Conservation (phyloP, 2,797 vertebrate species). For the Spheniscus humboldti region DNA sequence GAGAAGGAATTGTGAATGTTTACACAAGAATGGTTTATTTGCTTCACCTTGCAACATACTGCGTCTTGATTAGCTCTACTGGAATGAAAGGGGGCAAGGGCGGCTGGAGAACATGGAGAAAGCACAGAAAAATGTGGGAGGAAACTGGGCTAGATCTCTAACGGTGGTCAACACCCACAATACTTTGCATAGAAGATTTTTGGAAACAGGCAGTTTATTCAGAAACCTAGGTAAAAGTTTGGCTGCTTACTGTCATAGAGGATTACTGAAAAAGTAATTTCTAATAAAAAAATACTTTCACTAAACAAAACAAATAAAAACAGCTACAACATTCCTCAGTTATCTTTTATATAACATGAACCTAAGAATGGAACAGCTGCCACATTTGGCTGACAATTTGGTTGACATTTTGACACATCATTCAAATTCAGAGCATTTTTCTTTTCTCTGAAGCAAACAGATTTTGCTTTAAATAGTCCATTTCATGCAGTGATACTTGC, state of each 20-base stretch:
- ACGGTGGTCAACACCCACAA: neutral
- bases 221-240: neutral
- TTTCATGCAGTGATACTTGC: neutral
- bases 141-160: neutral
- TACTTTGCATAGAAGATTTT: neutral
- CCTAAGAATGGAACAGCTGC: neutral
- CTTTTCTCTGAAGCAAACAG: neutral
- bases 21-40: neutral
- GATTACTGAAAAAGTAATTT: neutral
- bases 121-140: neutral
- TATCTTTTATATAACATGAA: neutral
- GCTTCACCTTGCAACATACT: neutral
- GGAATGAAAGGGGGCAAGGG: neutral
- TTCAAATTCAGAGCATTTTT: conserved; percentile 7
- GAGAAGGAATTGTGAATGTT: neutral
- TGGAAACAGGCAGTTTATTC: neutral
- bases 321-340: neutral
- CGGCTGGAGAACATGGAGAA: neutral
- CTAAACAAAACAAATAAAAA: neutral
- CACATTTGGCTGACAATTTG: neutral
- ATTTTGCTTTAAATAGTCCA: conserved; percentile 28
- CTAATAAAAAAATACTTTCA: neutral
- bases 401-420: conserved; percentile 28
- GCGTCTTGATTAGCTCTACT: neutral
- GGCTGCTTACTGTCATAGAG: neutral